Percentiles rank a stretch among this genome's conserved stretches.
Evolutionary conservation across 2,113 vertebrate species (phyloP).

Genomic region (Ceuthmochares aereus): DNA sequence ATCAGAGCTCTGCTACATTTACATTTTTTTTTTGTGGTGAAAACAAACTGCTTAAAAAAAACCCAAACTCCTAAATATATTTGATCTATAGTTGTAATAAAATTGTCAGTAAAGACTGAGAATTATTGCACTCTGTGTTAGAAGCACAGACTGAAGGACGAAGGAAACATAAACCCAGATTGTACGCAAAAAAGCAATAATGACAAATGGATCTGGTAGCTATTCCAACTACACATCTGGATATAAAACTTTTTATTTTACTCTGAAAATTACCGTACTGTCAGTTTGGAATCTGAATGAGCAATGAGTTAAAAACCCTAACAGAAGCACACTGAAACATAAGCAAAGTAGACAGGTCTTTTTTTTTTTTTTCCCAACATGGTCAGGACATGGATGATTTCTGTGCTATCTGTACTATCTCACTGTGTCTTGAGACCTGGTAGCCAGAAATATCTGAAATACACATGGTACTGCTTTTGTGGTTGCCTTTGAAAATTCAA

Average conservation of each 20-base stretch:
- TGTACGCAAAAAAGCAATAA: neutral
- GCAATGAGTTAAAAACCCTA: neutral
- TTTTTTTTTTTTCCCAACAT: neutral
- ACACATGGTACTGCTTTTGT: neutral
- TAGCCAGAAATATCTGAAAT: neutral
- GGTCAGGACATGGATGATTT: neutral
- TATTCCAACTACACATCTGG: neutral
- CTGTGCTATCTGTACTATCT: neutral
- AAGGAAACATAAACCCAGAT: neutral
- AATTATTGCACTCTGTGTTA: neutral
- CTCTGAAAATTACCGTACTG: neutral
- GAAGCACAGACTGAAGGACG: neutral
- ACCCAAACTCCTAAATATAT: neutral
- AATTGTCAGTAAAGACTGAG: neutral
- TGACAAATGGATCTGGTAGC: neutral
- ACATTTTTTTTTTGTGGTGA: neutral
- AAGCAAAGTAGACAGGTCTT: neutral
- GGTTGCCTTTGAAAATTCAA: neutral
- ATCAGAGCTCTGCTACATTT: constrained; percentile 10
- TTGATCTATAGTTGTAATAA: constrained; percentile 20
- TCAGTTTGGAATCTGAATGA: constrained; percentile 5
- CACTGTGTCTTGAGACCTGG: neutral
- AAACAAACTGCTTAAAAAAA: neutral
- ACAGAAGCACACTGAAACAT: neutral
- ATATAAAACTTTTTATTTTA: neutral